These are phyloP conservation scores for Agrotis clavis DNA, from an alignment of 2,888 invertebrate species.

Conservation along the genomic window DNA sequence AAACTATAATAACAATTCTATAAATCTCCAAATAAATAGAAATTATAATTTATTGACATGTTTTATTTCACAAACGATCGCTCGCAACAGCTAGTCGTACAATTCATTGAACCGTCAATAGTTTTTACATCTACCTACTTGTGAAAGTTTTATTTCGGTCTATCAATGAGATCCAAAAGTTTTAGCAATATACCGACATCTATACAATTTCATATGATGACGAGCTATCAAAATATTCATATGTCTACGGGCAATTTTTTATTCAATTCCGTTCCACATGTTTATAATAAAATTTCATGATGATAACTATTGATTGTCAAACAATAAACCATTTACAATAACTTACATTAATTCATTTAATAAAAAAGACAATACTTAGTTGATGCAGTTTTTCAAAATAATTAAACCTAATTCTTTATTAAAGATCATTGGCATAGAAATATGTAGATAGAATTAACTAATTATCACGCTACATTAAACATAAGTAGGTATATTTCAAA, in stretches of 20 bases:
- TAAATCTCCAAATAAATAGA: slow-evolving; percentile 87
- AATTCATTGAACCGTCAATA: neutral
- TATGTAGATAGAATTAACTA: no score
- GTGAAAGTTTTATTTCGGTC: neutral
- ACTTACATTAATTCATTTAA: no score
- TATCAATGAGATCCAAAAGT: neutral
- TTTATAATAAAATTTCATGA: neutral
- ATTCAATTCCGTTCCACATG: neutral
- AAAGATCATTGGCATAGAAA: no score
- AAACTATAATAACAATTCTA: slow-evolving; percentile 79
- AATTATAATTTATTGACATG: slow-evolving; percentile 73
- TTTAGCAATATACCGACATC: slow-evolving; percentile 37
- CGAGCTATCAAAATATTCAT: slow-evolving; percentile 9
- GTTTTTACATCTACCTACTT: slow-evolving; percentile 20
- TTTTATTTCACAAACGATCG: slow-evolving; percentile 70
- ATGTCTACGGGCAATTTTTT: neutral
- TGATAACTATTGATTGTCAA: neutral
- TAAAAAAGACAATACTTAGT: no score
- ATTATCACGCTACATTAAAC: no score
- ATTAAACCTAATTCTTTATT: no score
- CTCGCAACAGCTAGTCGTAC: neutral
- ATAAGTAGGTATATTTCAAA: no score
- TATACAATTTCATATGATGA: neutral
- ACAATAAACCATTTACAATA: no score
- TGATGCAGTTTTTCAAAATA: no score